A percentile compares a stretch with the other conserved stretches of the same genome.
These are phyloP conservation scores for Mionectes olivaceus DNA, from an alignment of 2,797 vertebrate genomes.

Conservation along the genomic window DNA sequence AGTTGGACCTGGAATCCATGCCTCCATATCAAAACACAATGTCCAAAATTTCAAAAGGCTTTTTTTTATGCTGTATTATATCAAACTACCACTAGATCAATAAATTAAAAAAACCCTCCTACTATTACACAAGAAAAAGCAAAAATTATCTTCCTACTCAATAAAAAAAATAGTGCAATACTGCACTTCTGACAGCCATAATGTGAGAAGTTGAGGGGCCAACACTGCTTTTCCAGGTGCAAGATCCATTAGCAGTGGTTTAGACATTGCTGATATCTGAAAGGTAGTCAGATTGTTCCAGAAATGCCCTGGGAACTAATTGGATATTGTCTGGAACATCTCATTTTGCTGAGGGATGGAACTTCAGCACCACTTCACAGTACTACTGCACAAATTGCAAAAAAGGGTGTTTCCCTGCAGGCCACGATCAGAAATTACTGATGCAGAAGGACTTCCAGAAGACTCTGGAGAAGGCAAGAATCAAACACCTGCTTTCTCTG, in stretches of 20 bases:
- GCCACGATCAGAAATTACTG: neutral
- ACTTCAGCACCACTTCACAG: neutral
- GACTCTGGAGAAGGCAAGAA: neutral
- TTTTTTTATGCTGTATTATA: neutral
- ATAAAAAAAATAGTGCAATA: neutral
- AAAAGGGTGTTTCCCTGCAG: conserved; percentile 16
- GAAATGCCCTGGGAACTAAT: neutral
- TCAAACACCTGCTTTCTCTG: neutral
- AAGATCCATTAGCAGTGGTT: neutral
- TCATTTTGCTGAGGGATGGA: conserved; percentile 24
- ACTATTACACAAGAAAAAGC: neutral
- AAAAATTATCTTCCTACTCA: neutral
- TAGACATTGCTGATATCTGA: neutral
- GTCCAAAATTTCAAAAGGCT: neutral
- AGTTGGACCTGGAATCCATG: neutral
- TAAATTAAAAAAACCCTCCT: fast-evolving
- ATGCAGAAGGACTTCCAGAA: conserved; percentile 10
- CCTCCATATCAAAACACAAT: neutral
- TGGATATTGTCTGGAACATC: neutral
- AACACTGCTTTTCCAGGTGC: neutral
- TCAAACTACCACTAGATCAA: neutral
- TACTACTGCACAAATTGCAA: neutral
- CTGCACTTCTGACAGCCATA: neutral
- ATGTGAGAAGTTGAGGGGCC: neutral
- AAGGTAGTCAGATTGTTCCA: neutral